Evolutionary conservation across 2,797 vertebrate species (phyloP).

Genomic region (Stomatorhinus walkeri): DNA sequence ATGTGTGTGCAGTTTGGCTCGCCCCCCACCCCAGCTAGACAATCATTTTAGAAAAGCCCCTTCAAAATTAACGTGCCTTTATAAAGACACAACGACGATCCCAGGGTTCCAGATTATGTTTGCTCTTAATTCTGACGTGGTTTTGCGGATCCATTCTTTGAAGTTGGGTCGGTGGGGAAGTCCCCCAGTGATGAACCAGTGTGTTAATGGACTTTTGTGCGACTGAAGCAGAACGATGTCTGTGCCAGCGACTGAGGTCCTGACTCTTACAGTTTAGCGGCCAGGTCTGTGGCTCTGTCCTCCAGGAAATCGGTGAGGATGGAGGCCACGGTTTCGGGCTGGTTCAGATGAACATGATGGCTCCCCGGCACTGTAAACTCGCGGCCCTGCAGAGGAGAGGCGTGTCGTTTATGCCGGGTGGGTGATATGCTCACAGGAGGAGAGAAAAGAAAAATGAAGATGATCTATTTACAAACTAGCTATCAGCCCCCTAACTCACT

Average conservation of each 20-base stretch:
- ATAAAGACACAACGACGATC: background rate
- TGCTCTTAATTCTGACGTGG: background rate
- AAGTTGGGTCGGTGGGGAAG: background rate
- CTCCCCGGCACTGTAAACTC: constrained; percentile 50
- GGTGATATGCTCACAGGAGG: background rate
- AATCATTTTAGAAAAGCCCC: background rate
- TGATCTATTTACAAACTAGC: background rate
- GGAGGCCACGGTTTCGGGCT: constrained; percentile 47
- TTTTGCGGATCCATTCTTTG: background rate
- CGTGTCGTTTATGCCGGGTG: background rate
- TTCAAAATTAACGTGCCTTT: background rate
- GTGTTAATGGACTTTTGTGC: background rate
- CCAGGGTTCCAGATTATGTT: background rate
- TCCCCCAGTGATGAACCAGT: background rate
- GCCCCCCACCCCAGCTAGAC: background rate
- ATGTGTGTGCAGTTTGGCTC: background rate
- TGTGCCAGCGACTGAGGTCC: background rate
- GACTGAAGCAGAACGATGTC: background rate
- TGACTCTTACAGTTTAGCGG: constrained; percentile 36
- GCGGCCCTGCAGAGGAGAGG: constrained; percentile 36
- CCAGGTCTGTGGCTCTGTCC: constrained; percentile 4
- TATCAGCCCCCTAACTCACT: background rate
- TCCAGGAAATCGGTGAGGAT: constrained; percentile 53
- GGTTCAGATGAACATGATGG: constrained; percentile 63
- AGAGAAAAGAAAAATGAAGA: background rate